Evolutionary conservation across 1,140 invertebrate genomes (phyloP).

Genomic region (Achroia grisella): DNA sequence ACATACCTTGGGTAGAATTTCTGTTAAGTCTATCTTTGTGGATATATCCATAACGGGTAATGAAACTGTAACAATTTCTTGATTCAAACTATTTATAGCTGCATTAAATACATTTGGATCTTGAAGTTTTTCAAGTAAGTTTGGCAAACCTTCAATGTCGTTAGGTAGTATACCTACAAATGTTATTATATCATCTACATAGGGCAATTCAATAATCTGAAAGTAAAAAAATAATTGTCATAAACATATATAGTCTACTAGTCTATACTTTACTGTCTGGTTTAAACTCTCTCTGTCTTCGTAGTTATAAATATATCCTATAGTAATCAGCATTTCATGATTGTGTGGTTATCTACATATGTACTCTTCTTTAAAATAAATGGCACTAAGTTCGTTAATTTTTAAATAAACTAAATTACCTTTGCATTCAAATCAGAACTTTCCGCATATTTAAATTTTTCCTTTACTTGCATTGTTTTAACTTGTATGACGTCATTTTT

Average conservation of each 20-base stretch:
- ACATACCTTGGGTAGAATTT: conserved; percentile 5
- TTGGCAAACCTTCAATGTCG: conserved; percentile 2
- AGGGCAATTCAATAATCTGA: conserved; percentile 11
- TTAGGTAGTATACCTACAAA: conserved; percentile 8
- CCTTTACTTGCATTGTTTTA: conserved; percentile 6
- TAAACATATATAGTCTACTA: too few relatives aligned
- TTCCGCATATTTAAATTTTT: conserved; percentile 8
- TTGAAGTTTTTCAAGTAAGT: conserved; percentile 4
- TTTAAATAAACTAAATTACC: neutral
- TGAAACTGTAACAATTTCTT: conserved; percentile 8
- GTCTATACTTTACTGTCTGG: too few relatives aligned
- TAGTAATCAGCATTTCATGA: too few relatives aligned
- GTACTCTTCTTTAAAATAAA: too few relatives aligned
- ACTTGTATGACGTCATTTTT: conserved; percentile 5
- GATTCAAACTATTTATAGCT: neutral
- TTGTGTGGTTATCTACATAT: too few relatives aligned
- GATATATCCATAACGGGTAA: conserved; percentile 6
- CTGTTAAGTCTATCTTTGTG: conserved; percentile 1
- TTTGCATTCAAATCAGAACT: neutral
- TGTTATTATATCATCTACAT: conserved; percentile 1
- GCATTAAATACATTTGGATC: conserved; percentile 2
- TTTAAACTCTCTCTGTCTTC: too few relatives aligned
- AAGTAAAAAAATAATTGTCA: neutral
- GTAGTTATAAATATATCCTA: too few relatives aligned
- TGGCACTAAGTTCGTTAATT: neutral